Evolutionary conservation across 1,140 invertebrate genomes (phyloP), one percentile per base, ranked within the genome.

Genomic region (Apolygus lucorum): DNA sequence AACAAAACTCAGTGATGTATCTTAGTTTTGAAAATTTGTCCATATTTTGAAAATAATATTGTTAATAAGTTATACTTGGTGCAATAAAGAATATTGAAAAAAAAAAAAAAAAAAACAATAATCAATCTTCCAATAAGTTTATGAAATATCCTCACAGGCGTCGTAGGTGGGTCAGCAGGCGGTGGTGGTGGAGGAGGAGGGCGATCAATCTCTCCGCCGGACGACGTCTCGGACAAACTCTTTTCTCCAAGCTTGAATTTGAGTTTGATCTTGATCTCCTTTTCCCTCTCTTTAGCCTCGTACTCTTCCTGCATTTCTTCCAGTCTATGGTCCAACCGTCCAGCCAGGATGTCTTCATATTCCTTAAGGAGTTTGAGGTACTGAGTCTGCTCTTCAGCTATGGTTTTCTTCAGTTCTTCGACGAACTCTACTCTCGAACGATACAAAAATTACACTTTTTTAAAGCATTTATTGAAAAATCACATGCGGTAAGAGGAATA

Each of bases 391-490:
- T 91, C 86, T 67, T 87, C 83, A 0, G 82, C 78, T 29, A 93
- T 79, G n/a, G 84, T 80, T 68, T 84, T 86, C 69, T 88, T 87
- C 26, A 95, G 82, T 77, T 95, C 91, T 2, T 84, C 78, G 68
- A 92, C 85, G 14, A 92, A 81, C 75, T 94, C 90, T 75, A 68
- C n/a, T n/a, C n/a, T n/a, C n/a, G n/a, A n/a, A n/a, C n/a, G n/a
- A n/a, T n/a, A n/a, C n/a, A n/a, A n/a, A n/a, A n/a, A n/a, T n/a
- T n/a, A n/a, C n/a, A n/a, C n/a, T n/a, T n/a, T n/a, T n/a, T n/a
- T n/a, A n/a, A n/a, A n/a, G n/a, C n/a, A n/a, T n/a, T n/a, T n/a
- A n/a, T n/a, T n/a, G n/a, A n/a, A n/a, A n/a, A n/a, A n/a, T n/a
- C n/a, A n/a, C n/a, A n/a, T n/a, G n/a, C n/a, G n/a, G n/a, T n/a